Evolutionary conservation across 2,113 vertebrate species (phyloP).

Genomic region (Cyphomyrus discorhynchus): DNA sequence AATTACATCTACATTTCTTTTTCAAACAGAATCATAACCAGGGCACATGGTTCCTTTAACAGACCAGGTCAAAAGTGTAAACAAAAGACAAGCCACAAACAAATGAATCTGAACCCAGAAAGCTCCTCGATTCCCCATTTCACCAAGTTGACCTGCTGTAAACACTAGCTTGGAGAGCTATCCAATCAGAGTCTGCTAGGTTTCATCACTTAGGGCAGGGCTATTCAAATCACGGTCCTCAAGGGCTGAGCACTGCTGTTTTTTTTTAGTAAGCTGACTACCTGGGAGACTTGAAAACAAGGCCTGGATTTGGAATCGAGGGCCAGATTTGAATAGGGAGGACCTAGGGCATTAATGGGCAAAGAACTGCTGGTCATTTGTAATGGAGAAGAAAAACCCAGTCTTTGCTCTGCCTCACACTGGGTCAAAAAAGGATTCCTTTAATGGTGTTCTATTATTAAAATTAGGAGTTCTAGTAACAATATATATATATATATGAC

Average conservation of each 20-base stretch:
- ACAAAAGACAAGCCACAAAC: neutral
- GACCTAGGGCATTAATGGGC: neutral
- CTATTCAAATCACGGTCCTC: too few relatives aligned
- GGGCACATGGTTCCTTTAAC: neutral
- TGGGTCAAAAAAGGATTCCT: neutral
- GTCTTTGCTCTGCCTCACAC: neutral
- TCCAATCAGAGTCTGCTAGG: neutral
- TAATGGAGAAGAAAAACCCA: neutral
- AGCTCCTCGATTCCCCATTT: neutral
- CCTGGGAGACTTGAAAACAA: too few relatives aligned
- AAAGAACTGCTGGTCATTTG: neutral
- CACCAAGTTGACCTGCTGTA: neutral
- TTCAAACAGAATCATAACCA: neutral
- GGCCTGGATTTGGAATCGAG: too few relatives aligned
- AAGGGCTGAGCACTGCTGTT: too few relatives aligned
- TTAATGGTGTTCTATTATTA: neutral
- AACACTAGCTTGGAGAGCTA: neutral
- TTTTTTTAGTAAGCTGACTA: too few relatives aligned
- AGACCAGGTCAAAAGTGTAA: neutral
- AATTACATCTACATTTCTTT: neutral
- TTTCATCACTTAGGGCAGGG: neutral
- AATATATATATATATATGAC: neutral
- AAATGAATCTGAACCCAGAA: neutral
- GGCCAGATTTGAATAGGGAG: too few relatives aligned
- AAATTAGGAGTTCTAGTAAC: neutral